Evolutionary conservation across 2,797 vertebrate species (phyloP).

Genomic region (Stomatorhinus walkeri): DNA sequence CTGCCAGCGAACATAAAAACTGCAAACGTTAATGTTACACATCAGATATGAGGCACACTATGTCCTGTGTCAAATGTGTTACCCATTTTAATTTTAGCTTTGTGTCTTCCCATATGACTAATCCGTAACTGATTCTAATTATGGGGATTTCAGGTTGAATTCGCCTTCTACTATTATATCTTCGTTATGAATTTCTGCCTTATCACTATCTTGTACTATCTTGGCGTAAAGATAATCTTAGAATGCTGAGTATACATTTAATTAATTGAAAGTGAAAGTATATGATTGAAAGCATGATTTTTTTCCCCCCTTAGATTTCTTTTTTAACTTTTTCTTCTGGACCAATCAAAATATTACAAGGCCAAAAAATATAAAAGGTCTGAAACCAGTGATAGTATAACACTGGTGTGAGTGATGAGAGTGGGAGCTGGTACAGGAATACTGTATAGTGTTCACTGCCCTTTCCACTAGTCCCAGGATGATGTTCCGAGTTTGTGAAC

Average conservation of each 20-base stretch:
- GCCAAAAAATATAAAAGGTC: not conserved
- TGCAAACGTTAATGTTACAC: not conserved
- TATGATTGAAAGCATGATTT: not conserved
- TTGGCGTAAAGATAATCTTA: not conserved
- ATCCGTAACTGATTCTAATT: not conserved
- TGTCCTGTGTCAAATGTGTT: not conserved
- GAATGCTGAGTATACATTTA: not conserved
- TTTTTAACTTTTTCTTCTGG: not conserved
- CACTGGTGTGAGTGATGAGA: not conserved
- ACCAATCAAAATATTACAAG: not conserved
- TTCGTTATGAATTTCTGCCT: not conserved
- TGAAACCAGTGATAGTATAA: not conserved
- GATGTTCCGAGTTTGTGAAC: not conserved
- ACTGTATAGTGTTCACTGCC: not conserved
- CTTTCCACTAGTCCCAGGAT: not conserved
- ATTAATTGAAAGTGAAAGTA: not conserved
- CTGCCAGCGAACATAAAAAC: not conserved
- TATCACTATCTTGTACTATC: not conserved
- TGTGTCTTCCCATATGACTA: not conserved
- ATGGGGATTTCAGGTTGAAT: conserved; percentile 2
- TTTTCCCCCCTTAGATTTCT: not conserved
- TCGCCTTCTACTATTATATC: not conserved
- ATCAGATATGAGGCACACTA: not conserved
- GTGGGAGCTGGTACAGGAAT: not conserved
- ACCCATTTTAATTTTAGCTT: not conserved